Base-by-base conservation (phyloP, 2,888 invertebrate species). In the Fragum whitleyi region DNA sequence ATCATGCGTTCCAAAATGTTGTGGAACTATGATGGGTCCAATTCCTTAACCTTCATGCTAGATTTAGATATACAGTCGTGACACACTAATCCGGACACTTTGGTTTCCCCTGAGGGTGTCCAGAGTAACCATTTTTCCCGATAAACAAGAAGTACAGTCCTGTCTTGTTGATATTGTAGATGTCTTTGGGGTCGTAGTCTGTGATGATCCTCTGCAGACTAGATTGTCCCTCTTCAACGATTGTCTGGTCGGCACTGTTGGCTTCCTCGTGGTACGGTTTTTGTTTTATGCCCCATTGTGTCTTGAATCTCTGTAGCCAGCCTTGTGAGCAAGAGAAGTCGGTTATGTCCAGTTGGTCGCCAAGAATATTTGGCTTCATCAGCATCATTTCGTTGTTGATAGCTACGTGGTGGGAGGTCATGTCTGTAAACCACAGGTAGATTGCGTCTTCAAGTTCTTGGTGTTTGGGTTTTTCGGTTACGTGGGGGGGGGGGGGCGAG, bases 171-270 rank as follows among this genome's bases (percentile, higher is more conserved):
- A n/a, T n/a, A n/a, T n/a, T n/a, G n/a, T n/a, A n/a, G n/a, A n/a
- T 57, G 57, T n/a, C n/a, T n/a, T n/a, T n/a, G n/a, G n/a, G n/a
- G n/a, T n/a, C n/a, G n/a, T n/a, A n/a, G n/a, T n/a, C n/a, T n/a
- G n/a, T n/a, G n/a, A n/a, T n/a, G n/a, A n/a, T n/a, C n/a, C n/a
- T n/a, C n/a, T n/a, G n/a, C n/a, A 57, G 57, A 7, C n/a, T 9
- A 9, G 19, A 23, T 57, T 61, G 51, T 47, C 62, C 77, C 11
- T 28, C 29, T 29, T 65, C 9, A 19, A 77, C 72, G 19, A 53
- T 39, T 28, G 32, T 77, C 72, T 55, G 65, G 55, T 77, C 72
- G 19, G 73, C 77, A 55, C 77, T 77, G 57, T 77, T 67, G 1
- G 72, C 65, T 53, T 77, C 77, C 53, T 67, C 77, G 14, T 77